phyloP scores from a whole-genome alignment of 2,888 invertebrate species.

The Melanostoma mellinum region DNA sequence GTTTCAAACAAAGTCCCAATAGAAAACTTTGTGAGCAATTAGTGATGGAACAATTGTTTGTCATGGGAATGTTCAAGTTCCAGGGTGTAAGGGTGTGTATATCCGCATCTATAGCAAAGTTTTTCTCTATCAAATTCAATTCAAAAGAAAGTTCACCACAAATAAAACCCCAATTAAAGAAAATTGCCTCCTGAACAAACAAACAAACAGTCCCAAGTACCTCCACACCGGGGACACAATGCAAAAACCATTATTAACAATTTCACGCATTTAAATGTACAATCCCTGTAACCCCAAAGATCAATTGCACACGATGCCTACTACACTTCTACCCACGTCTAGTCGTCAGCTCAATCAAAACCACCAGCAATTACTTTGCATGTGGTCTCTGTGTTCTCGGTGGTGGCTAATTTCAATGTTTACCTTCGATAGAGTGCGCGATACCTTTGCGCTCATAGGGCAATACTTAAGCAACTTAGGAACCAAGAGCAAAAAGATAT shows the following conservation, averaged over 20 bases:
- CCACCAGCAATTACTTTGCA: conserved; percentile 71
- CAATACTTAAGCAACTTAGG: conserved; percentile 5
- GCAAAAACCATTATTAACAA: conserved; percentile 69
- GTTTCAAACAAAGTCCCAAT: background rate
- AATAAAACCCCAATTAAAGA: conserved; percentile 70
- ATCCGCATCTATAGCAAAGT: too few relatives aligned
- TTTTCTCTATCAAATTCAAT: too few relatives aligned
- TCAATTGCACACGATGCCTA: conserved; percentile 70
- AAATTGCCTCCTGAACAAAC: conserved; percentile 59
- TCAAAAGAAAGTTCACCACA: conserved; percentile 55
- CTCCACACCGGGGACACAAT: conserved; percentile 33
- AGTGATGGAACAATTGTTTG: too few relatives aligned
- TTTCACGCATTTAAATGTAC: conserved; percentile 72
- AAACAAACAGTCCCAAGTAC: background rate
- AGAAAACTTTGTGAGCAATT: too few relatives aligned
- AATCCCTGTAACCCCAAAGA: conserved; percentile 65
- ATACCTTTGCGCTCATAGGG: conserved; percentile 56
- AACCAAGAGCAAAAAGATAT: conserved; percentile 47
- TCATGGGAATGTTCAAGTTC: too few relatives aligned
- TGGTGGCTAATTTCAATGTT: conserved; percentile 64
- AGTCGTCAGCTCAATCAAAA: conserved; percentile 70
- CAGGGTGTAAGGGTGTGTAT: too few relatives aligned
- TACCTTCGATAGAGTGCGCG: conserved; percentile 60
- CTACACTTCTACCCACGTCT: conserved; percentile 60
- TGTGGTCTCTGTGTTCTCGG: conserved; percentile 63